Conservation (phyloP, 2,888 invertebrate species). For the Camponotus fellah region DNA sequence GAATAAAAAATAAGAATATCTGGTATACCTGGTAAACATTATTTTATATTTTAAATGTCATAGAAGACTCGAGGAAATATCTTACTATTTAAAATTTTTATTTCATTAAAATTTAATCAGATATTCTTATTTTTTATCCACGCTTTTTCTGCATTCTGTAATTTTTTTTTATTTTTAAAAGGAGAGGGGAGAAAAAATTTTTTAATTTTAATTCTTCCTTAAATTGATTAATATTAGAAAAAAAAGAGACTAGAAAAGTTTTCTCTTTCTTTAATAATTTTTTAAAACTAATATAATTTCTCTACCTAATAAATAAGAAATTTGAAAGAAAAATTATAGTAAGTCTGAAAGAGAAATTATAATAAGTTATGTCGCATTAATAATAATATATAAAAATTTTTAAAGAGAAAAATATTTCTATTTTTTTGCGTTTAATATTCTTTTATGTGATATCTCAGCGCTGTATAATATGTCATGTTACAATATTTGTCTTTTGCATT, state of each 20-base stretch:
- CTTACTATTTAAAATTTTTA: neutral
- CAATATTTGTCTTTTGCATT: neutral
- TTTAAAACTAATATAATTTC: neutral
- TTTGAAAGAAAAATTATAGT: neutral
- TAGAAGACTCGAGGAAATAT: too few relatives aligned
- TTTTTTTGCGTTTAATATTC: neutral
- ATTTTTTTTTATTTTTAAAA: neutral
- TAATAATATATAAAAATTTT: neutral
- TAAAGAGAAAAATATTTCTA: neutral
- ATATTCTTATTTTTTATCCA: neutral
- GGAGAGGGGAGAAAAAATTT: neutral
- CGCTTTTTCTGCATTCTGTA: neutral
- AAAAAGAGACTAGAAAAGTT: too few relatives aligned
- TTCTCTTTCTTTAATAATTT: neutral
- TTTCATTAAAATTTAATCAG: neutral
- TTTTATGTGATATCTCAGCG: neutral
- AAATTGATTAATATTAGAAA: neutral
- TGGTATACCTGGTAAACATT: too few relatives aligned
- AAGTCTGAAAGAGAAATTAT: neutral
- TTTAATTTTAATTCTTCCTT: neutral
- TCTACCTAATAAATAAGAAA: neutral
- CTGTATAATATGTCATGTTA: neutral
- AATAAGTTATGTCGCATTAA: neutral
- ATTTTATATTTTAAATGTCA: too few relatives aligned
- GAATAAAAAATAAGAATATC: too few relatives aligned